Conservation (phyloP, 2,113 vertebrate species). For the Chitala chitala region DNA sequence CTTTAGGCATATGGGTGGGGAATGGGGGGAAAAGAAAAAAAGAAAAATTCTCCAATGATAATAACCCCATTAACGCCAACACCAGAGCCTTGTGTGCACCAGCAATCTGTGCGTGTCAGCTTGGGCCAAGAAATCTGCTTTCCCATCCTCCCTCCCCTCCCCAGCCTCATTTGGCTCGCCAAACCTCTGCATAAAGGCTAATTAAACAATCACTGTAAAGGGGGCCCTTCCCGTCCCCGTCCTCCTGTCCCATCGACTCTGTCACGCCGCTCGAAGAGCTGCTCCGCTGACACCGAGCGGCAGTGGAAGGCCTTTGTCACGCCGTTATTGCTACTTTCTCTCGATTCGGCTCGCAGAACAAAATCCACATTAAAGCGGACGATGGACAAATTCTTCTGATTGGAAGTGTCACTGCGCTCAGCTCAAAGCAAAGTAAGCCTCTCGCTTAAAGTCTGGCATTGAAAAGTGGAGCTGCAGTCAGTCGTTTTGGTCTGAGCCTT, state of each 20-base stretch:
- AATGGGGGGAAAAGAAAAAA: slow-evolving; percentile 9
- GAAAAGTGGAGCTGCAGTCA: background rate
- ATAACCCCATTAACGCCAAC: slow-evolving; percentile 49
- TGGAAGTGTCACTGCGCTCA: slow-evolving; percentile 11
- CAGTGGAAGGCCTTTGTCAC: slow-evolving; percentile 47
- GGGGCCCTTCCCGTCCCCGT: slow-evolving; percentile 47
- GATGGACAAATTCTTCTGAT: slow-evolving; percentile 43
- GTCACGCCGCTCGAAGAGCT: slow-evolving; percentile 55
- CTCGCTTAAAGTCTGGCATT: background rate
- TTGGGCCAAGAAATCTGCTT: slow-evolving; percentile 42
- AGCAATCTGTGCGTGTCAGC: slow-evolving; percentile 51
- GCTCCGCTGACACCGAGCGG: slow-evolving; percentile 38
- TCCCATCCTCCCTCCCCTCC: slow-evolving; percentile 24
- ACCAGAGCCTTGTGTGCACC: slow-evolving; percentile 54
- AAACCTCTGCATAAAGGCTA: slow-evolving; percentile 55
- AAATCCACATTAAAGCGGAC: slow-evolving; percentile 3
- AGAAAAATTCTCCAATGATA: slow-evolving; percentile 44
- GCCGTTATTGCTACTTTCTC: slow-evolving; percentile 39
- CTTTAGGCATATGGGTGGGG: slow-evolving; percentile 31
- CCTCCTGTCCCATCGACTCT: slow-evolving; percentile 57
- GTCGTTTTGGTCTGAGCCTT: background rate
- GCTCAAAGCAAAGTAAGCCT: background rate
- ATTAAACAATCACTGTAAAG: slow-evolving; percentile 61
- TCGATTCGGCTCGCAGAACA: slow-evolving; percentile 31
- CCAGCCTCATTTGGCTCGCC: slow-evolving; percentile 45